phyloP scores from a whole-genome alignment of 2,888 invertebrate genomes.

The Eumacrocentrus americanus region DNA sequence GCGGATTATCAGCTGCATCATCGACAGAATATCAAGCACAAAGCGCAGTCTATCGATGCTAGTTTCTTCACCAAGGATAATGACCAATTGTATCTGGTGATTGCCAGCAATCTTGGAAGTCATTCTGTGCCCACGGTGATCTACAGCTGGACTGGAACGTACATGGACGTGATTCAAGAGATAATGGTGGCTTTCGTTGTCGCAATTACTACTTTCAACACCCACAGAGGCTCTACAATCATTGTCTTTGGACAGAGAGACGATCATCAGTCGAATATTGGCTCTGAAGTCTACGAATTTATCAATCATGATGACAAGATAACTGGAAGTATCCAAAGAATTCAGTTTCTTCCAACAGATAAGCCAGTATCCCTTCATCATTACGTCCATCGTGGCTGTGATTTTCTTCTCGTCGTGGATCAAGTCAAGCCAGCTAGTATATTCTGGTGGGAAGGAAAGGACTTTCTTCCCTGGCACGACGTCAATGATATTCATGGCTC shows the following conservation, averaged over 20 bases:
- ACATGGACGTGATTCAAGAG: conserved; percentile 44
- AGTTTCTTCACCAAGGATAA: conserved; percentile 42
- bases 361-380: conserved; percentile 42
- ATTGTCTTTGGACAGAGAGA: conserved; percentile 42
- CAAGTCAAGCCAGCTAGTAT: conserved; percentile 39
- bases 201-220: conserved; percentile 45
- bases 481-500: conserved; percentile 36
- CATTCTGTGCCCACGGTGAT: conserved; percentile 43
- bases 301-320: conserved; percentile 17
- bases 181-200: conserved; percentile 42
- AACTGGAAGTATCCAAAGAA: conserved; percentile 30
- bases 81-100: conserved; percentile 45
- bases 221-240: conserved; percentile 40
- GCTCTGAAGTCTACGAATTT: conserved; percentile 45
- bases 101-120: conserved; percentile 40
- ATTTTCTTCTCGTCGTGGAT: conserved; percentile 44
- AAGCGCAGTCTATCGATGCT: conserved; percentile 41
- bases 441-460: conserved; percentile 49
- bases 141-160: conserved; percentile 50
- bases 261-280: conserved; percentile 25
- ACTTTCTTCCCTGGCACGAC: conserved; percentile 44
- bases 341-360: conserved; percentile 43
- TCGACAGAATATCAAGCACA: conserved; percentile 39
- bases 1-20: conserved; percentile 31
- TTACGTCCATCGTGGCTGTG: conserved; percentile 37